phyloP scores from a whole-genome alignment of 2,888 invertebrate species.

The Cataglyphis albicans region DNA sequence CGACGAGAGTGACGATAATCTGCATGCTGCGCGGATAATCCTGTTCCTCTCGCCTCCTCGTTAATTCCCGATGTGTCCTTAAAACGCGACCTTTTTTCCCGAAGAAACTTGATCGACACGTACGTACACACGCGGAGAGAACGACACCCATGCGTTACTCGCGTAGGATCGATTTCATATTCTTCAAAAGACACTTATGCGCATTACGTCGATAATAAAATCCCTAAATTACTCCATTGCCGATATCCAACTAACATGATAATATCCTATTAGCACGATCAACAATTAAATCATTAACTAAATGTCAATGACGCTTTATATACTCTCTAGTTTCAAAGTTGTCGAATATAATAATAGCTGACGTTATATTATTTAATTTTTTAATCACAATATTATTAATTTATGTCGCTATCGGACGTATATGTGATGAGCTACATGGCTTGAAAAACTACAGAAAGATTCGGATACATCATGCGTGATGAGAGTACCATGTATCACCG shows the following conservation, averaged over 20 bases:
- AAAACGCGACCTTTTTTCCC: constrained; percentile 59
- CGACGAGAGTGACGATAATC: constrained; percentile 70
- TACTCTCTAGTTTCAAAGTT: background rate
- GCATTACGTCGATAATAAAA: constrained; percentile 1
- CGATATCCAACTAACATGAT: background rate
- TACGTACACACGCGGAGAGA: background rate
- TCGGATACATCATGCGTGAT: background rate
- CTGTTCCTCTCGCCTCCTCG: constrained; percentile 65
- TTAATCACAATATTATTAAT: background rate
- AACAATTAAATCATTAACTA: background rate
- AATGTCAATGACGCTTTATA: background rate
- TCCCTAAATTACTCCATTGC: background rate
- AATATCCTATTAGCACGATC: background rate
- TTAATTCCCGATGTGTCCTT: constrained; percentile 70
- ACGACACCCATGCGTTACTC: background rate
- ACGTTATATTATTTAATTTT: background rate
- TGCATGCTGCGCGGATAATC: constrained; percentile 64
- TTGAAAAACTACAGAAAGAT: background rate
- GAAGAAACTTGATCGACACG: constrained; percentile 54
- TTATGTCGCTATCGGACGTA: background rate
- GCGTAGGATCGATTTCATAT: background rate
- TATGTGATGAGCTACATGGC: background rate
- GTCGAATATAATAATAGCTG: too few relatives aligned
- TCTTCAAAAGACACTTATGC: background rate
- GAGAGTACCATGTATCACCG: background rate